Conservation (phyloP, 1,140 invertebrate species). For the Asbolus verrucosus region DNA sequence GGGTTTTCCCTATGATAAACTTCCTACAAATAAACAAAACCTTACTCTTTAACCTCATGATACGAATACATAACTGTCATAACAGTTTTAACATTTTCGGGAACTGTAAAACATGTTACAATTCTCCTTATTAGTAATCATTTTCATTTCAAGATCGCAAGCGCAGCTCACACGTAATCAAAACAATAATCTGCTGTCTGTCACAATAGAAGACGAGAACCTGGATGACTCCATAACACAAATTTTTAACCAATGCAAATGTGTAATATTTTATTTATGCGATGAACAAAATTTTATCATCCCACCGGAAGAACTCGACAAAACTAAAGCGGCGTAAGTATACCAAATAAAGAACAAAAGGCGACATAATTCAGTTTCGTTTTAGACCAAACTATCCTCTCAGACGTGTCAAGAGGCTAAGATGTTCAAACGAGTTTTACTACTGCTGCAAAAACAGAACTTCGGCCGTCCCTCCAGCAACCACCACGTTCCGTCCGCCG, state of each 20-base stretch:
- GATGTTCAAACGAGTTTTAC: conserved; percentile 14
- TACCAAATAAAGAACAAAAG: too few relatives aligned
- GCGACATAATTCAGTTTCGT: background rate
- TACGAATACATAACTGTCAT: background rate
- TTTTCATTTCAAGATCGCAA: too few relatives aligned
- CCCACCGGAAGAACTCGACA: background rate
- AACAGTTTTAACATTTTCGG: too few relatives aligned
- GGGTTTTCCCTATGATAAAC: conserved; percentile 8
- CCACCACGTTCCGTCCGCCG: background rate
- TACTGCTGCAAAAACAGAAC: conserved; percentile 9
- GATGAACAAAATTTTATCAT: conserved; percentile 35
- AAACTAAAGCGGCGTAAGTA: background rate
- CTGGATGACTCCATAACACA: conserved; percentile 8
- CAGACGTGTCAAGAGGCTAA: background rate
- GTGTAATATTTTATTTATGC: conserved; percentile 17
- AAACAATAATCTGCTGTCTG: background rate
- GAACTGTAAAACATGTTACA: conserved; percentile 11
- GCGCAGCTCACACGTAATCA: too few relatives aligned
- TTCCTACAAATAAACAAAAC: conserved; percentile 4
- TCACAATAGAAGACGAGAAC: background rate
- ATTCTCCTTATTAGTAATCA: background rate
- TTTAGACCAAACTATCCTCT: conserved; percentile 2
- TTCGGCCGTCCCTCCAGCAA: background rate
- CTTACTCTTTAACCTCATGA: conserved; percentile 25
- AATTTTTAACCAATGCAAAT: conserved; percentile 10